phyloP scores from a whole-genome alignment of 2,888 invertebrate species.

The Metacarcinus magister region DNA sequence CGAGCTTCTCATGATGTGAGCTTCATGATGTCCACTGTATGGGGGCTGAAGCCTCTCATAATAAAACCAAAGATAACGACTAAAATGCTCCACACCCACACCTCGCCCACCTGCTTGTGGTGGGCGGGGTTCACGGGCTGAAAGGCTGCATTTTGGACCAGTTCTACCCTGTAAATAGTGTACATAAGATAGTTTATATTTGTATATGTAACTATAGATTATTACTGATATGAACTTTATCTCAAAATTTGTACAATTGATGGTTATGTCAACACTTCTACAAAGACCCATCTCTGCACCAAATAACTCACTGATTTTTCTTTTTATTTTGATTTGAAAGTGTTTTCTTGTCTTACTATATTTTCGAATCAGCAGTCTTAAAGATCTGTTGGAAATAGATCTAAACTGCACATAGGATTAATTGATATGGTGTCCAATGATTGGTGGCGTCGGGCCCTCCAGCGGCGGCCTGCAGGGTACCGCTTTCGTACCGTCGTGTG shows the following conservation, averaged over 20 bases:
- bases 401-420: slow-evolving; percentile 67
- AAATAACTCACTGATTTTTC: slow-evolving; percentile 74
- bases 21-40: slow-evolving; percentile 59
- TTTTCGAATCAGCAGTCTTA: slow-evolving; percentile 64
- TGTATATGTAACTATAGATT: slow-evolving; percentile 81
- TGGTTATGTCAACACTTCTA: slow-evolving; percentile 67
- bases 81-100: slow-evolving; percentile 68
- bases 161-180: slow-evolving; percentile 80
- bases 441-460: slow-evolving; percentile 47
- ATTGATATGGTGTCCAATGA: slow-evolving; percentile 53
- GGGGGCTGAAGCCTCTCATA: slow-evolving; percentile 68
- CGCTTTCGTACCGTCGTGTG: background rate
- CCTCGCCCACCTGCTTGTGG: background rate
- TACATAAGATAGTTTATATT: slow-evolving; percentile 82
- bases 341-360: slow-evolving; percentile 70
- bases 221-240: slow-evolving; percentile 76
- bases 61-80: slow-evolving; percentile 78
- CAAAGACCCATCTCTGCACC: slow-evolving; percentile 80
- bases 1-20: slow-evolving; percentile 71
- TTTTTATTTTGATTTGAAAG: slow-evolving; percentile 55
- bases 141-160: slow-evolving; percentile 76
- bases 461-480: background rate
- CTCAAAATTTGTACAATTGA: slow-evolving; percentile 79
- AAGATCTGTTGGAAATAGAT: slow-evolving; percentile 66
- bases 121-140: background rate